Conservation (phyloP, 2,888 invertebrate genomes). For the Erebia epiphron region DNA sequence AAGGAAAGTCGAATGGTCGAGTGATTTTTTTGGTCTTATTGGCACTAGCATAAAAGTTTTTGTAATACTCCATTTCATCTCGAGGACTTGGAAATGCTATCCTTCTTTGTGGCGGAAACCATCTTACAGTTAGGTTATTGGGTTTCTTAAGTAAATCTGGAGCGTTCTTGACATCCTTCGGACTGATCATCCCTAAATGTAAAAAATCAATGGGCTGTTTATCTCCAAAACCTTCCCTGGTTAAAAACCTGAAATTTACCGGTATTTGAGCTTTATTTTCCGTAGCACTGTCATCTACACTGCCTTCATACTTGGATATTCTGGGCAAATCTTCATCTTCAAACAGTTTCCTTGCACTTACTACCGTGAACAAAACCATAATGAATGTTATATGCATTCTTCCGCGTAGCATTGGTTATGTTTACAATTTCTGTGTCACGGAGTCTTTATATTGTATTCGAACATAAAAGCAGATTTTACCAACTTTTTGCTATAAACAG, state of each 20-base stretch:
- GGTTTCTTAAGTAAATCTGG: constrained; percentile 32
- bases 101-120: constrained; percentile 4
- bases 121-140: background rate
- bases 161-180: constrained; percentile 37
- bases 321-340: constrained; percentile 1
- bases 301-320: background rate
- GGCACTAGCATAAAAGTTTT: constrained; percentile 13
- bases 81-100: constrained; percentile 36
- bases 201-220: constrained; percentile 49
- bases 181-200: constrained; percentile 42
- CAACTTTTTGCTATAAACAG: constrained; percentile 11
- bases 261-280: constrained; percentile 31
- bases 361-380: constrained; percentile 21
- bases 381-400: constrained; percentile 32
- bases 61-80: constrained; percentile 40
- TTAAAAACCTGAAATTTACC: constrained; percentile 58
- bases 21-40: background rate
- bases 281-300: background rate
- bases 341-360: constrained; percentile 20
- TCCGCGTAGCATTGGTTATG: constrained; percentile 22
- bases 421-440: constrained; percentile 14
- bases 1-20: constrained; percentile 42
- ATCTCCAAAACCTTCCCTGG: constrained; percentile 50
- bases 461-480: constrained; percentile 22
- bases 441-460: constrained; percentile 26